Evolutionary conservation across 2,888 invertebrate genomes (phyloP), one percentile per base, ranked within the genome.

Genomic region (Brachynemurus nebulosus): DNA sequence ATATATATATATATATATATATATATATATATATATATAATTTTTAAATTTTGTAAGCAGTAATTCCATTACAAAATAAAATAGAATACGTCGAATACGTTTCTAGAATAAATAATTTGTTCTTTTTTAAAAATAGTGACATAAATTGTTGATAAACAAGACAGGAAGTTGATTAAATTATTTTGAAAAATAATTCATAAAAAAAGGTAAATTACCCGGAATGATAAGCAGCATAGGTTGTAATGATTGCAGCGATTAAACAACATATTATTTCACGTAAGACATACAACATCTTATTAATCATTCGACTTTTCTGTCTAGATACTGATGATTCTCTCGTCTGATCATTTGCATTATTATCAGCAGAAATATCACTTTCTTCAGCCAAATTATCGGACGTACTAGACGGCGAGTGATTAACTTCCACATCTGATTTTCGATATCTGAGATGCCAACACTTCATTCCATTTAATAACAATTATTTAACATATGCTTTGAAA

Each of bases 151-250:
- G n/a, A n/a, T n/a, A n/a, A n/a, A n/a, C n/a, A n/a, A n/a, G n/a
- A n/a, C n/a, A n/a, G n/a, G n/a, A n/a, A n/a, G n/a, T n/a, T n/a
- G n/a, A n/a, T n/a, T n/a, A n/a, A 44, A 47, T 43, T 43, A 11
- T 20, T 4, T 17, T 9, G 19, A 18, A 20, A 17, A 35, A 2
- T 35, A 42, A 45, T 45, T 11, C 14, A 7, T 16, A 39, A 16
- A 19, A 27, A n/a, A 33, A 41, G n/a, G 17, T 46, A 49, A 69
- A 76, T 72, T 70, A 83, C 84, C 77, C 70, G 58, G 76, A 80
- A 53, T 79, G 77, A 39, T 84, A 67, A 37, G 80, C 78, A 51
- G 80, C 81, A 56, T 80, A 78, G 9, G 78, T 72, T 3, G 77
- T 77, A 46, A 81, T 68, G 45, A 74, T 71, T 44, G 82, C 61